Evolutionary conservation across 2,888 invertebrate genomes (phyloP).

Genomic region (Hirtodrosophila confusa): DNA sequence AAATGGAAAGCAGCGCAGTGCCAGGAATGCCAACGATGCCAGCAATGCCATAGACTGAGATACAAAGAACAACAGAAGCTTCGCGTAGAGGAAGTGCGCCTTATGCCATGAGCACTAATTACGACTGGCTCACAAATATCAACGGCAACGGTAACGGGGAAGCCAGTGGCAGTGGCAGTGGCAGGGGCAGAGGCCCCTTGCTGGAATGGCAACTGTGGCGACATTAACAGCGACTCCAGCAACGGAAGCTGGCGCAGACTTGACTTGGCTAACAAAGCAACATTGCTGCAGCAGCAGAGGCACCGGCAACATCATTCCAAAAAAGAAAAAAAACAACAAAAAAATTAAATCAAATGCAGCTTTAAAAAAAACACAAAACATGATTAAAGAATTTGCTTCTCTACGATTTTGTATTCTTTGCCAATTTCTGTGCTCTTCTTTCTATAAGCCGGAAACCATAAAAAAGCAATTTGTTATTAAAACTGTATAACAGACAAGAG

Average conservation of each 20-base stretch:
- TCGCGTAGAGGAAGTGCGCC: slow-evolving; percentile 67
- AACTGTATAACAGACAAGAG: slow-evolving; percentile 56
- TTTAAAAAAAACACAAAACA: slow-evolving; percentile 61
- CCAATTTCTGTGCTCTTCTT: slow-evolving; percentile 64
- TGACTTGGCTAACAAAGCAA: slow-evolving; percentile 74
- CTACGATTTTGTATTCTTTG: slow-evolving; percentile 56
- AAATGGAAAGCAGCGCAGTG: slow-evolving; percentile 56
- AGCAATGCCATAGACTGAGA: slow-evolving; percentile 22
- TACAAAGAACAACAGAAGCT: slow-evolving; percentile 35
- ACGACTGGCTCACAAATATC: slow-evolving; percentile 66
- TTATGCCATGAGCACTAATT: slow-evolving; percentile 77
- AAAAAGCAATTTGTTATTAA: slow-evolving; percentile 78
- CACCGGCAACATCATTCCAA: slow-evolving; percentile 14
- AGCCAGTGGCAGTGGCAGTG: slow-evolving; percentile 14
- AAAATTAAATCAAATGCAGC: slow-evolving; percentile 31
- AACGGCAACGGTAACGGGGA: slow-evolving; percentile 38
- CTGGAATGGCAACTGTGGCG: slow-evolving; percentile 63
- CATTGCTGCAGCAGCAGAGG: slow-evolving; percentile 44
- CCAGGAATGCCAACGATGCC: slow-evolving; percentile 40
- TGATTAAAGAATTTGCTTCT: slow-evolving; percentile 65
- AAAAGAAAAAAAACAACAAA: not conserved
- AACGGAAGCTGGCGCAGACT: slow-evolving; percentile 70
- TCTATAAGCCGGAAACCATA: slow-evolving; percentile 78
- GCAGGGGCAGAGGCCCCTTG: slow-evolving; percentile 14
- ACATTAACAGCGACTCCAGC: slow-evolving; percentile 62